phyloP scores from a whole-genome alignment of 2,888 invertebrate genomes.

The Synergus laeviventris region DNA sequence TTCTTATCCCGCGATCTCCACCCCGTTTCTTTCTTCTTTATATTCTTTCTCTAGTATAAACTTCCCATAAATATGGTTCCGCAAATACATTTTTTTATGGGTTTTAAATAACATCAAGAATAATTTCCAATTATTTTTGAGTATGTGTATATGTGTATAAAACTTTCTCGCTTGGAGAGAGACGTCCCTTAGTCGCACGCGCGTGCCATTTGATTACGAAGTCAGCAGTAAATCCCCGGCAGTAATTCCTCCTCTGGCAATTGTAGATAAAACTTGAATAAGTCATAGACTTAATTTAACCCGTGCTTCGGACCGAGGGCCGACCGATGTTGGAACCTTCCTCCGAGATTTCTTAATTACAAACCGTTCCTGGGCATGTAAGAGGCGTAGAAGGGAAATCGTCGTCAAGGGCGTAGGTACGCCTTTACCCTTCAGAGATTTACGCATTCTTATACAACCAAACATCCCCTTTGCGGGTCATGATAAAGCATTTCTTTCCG shows the following conservation, averaged over 20 bases:
- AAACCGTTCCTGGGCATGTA: conserved; percentile 52
- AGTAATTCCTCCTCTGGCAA: conserved; percentile 69
- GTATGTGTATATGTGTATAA: background rate
- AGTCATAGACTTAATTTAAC: conserved; percentile 75
- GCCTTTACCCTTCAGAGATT: conserved; percentile 62
- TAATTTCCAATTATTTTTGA: no score
- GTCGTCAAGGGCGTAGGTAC: conserved; percentile 56
- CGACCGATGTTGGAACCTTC: conserved; percentile 60
- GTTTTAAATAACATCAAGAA: no score
- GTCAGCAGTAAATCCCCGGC: conserved; percentile 66
- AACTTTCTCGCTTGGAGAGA: conserved; percentile 36
- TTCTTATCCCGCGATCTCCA: background rate
- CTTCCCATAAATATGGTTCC: background rate
- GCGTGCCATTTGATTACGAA: conserved; percentile 69
- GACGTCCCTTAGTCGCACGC: conserved; percentile 47
- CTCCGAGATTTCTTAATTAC: conserved; percentile 74
- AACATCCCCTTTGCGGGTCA: conserved; percentile 48
- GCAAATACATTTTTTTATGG: no score
- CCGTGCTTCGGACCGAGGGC: conserved; percentile 50
- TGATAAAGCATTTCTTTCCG: conserved; percentile 66
- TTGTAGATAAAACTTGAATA: conserved; percentile 75
- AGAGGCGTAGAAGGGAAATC: conserved; percentile 45
- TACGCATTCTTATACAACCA: conserved; percentile 55
- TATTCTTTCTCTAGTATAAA: background rate
- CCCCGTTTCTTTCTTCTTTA: background rate